These are phyloP conservation scores for Acrocephalus scirpaceus DNA, from an alignment of 2,797 vertebrate genomes.

Conservation along the genomic window DNA sequence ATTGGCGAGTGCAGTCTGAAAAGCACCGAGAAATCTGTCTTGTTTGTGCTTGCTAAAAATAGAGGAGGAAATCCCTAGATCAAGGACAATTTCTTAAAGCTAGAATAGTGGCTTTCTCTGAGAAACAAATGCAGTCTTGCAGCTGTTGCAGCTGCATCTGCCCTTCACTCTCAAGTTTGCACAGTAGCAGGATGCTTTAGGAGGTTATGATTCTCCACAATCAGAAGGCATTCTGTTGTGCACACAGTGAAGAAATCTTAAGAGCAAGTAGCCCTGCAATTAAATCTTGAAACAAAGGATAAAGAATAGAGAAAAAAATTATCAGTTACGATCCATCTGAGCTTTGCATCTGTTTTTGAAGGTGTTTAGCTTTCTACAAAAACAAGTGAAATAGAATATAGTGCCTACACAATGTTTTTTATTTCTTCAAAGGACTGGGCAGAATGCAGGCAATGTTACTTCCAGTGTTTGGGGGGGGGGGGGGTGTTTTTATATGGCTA, in stretches of 20 bases:
- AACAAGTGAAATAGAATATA: background rate
- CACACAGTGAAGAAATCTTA: background rate
- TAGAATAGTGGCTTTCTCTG: background rate
- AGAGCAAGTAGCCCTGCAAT: fast-evolving
- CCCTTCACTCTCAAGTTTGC: background rate
- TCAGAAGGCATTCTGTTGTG: background rate
- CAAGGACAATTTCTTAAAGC: background rate
- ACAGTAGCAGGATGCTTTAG: background rate
- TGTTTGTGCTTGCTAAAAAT: background rate
- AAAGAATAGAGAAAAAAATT: background rate
- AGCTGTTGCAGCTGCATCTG: background rate
- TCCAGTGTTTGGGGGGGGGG: background rate
- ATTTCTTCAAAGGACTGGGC: background rate
- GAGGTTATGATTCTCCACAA: background rate
- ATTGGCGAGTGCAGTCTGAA: background rate
- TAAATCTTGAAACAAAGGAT: background rate
- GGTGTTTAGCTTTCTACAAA: background rate
- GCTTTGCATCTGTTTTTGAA: background rate
- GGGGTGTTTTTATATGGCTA: background rate
- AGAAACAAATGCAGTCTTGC: background rate
- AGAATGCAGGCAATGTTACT: background rate
- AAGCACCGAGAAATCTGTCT: background rate
- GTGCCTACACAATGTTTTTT: background rate
- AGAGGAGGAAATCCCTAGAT: background rate
- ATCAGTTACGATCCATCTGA: background rate